Evolutionary conservation across 2,113 vertebrate species (phyloP).

Genomic region (Loxodonta africana): DNA sequence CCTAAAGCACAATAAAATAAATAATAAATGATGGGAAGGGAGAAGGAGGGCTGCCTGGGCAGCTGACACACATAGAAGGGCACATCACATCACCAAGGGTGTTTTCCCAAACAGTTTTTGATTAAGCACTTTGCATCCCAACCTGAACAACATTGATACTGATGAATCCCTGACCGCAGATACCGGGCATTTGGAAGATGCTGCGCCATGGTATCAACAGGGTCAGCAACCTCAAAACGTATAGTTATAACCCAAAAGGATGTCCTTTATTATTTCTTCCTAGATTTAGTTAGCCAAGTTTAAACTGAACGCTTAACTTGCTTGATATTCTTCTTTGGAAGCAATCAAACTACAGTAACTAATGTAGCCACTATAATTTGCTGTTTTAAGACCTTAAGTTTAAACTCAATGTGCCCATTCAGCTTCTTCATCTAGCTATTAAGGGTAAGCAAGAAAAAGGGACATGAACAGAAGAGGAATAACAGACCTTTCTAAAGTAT

Average conservation of each 20-base stretch:
- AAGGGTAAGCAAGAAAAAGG: background rate
- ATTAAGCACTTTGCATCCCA: background rate
- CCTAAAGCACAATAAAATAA: too few relatives aligned
- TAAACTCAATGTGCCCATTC: background rate
- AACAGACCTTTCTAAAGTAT: background rate
- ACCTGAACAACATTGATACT: background rate
- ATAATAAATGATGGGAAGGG: too few relatives aligned
- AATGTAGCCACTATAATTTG: background rate
- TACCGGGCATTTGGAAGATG: background rate
- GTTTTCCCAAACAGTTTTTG: background rate
- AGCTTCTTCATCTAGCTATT: background rate
- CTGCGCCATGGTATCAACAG: background rate
- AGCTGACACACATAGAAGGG: background rate
- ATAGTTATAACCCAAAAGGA: background rate
- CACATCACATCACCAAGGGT: background rate
- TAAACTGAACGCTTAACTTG: slow-evolving; percentile 49
- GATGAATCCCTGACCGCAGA: background rate
- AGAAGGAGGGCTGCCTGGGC: background rate
- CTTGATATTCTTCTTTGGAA: slow-evolving; percentile 10
- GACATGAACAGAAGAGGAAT: background rate
- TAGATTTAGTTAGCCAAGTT: background rate
- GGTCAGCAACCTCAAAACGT: background rate
- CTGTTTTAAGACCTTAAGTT: background rate
- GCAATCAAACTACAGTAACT: slow-evolving; percentile 31
- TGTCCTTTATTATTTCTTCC: background rate